Percentiles rank a stretch among this genome's conserved stretches.
These are phyloP conservation scores for Chironomus riparius DNA, from an alignment of 2,888 invertebrate species.

Conservation along the genomic window DNA sequence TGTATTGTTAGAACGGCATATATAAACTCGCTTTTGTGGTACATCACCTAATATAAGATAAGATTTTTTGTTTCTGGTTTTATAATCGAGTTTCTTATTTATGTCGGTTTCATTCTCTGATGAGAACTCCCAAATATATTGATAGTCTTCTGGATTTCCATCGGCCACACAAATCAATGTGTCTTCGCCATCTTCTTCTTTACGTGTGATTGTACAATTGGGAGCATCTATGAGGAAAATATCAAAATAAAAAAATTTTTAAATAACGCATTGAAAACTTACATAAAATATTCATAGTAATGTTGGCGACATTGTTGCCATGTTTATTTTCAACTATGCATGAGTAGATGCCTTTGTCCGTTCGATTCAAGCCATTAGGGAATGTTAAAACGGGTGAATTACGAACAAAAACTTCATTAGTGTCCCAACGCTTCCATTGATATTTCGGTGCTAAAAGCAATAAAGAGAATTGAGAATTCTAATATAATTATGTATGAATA, in stretches of 20 bases:
- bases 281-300: slow-evolving; percentile 76
- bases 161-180: slow-evolving; percentile 70
- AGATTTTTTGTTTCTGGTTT: not conserved
- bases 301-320: slow-evolving; percentile 59
- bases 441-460: slow-evolving; percentile 30
- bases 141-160: slow-evolving; percentile 69
- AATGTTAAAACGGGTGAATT: slow-evolving; percentile 48
- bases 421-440: slow-evolving; percentile 39
- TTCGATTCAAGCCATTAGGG: slow-evolving; percentile 56
- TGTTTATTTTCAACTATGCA: slow-evolving; percentile 75
- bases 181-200: slow-evolving; percentile 62
- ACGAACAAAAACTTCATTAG: slow-evolving; percentile 35
- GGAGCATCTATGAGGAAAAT: slow-evolving; percentile 84
- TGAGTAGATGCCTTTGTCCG: slow-evolving; percentile 65
- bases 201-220: slow-evolving; percentile 68
- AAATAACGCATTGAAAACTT: slow-evolving; percentile 41
- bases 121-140: slow-evolving; percentile 76
- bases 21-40: slow-evolving; percentile 61
- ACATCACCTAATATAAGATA: slow-evolving; percentile 57
- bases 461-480: not conserved
- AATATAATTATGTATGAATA: not conserved
- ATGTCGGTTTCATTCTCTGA: slow-evolving; percentile 71
- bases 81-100: slow-evolving; percentile 31
- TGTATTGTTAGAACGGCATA: slow-evolving; percentile 76
- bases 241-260: no score